Conservation (phyloP, 2,113 vertebrate genomes). For the Leptosomus discolor region DNA sequence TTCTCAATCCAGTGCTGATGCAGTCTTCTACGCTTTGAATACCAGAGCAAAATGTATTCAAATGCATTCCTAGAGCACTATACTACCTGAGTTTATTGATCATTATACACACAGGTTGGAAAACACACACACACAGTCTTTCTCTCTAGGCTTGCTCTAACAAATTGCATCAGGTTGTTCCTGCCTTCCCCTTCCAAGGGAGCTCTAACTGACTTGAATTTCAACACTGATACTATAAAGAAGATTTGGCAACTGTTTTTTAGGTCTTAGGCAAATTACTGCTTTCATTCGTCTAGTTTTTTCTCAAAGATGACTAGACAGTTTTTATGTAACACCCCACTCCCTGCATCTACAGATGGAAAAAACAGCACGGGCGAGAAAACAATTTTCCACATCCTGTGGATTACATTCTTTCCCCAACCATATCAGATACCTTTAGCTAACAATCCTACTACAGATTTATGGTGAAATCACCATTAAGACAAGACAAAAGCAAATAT, state of each 20-base stretch:
- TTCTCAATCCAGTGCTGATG: background rate
- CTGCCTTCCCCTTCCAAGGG: background rate
- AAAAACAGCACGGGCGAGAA: background rate
- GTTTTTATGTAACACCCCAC: background rate
- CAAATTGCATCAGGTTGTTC: background rate
- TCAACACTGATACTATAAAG: background rate
- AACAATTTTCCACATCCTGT: background rate
- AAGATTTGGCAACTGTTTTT: background rate
- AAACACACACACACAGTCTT: background rate
- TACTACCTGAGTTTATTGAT: background rate
- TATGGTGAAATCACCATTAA: background rate
- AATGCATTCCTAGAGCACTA: background rate
- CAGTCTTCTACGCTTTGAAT: background rate
- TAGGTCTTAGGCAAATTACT: background rate
- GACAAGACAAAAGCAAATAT: background rate
- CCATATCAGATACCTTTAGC: background rate
- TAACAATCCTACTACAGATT: background rate
- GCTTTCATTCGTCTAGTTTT: background rate
- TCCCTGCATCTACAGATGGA: background rate
- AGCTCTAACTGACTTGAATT: background rate
- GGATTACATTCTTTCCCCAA: background rate
- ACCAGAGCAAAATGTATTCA: background rate
- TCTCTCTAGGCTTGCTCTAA: background rate
- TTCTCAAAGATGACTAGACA: background rate
- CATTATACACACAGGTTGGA: background rate